A percentile compares a stretch with the other conserved stretches of the same genome.
phyloP scores from a whole-genome alignment of 2,113 vertebrate species.

The Chamaetylas fuelleborni region DNA sequence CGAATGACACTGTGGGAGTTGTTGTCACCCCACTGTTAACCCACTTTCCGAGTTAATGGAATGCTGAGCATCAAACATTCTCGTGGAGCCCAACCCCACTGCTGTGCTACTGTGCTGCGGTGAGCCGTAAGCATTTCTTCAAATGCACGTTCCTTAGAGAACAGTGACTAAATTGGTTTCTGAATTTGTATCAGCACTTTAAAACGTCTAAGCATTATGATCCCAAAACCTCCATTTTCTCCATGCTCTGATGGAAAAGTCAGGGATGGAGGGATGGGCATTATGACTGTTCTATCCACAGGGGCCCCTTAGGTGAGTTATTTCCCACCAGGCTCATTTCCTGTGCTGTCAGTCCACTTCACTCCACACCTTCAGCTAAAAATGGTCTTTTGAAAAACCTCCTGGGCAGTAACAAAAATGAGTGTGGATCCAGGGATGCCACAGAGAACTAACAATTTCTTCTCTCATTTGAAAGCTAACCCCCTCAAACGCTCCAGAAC shows the following conservation, averaged over 20 bases:
- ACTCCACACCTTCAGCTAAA: not conserved
- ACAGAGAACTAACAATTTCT: not conserved
- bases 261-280: not conserved
- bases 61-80: not conserved
- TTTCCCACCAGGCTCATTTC: not conserved
- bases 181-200: not conserved
- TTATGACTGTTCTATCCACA: not conserved
- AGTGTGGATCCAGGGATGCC: not conserved
- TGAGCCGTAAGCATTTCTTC: not conserved
- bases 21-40: not conserved
- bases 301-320: not conserved
- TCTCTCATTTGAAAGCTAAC: not conserved
- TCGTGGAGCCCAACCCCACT: not conserved
- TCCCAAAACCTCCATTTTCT: not conserved
- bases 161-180: not conserved
- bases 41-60: not conserved
- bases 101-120: rapidly evolving
- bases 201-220: not conserved
- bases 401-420: not conserved
- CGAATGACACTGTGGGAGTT: rapidly evolving
- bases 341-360: not conserved
- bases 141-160: not conserved
- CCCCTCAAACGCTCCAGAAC: not conserved
- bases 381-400: not conserved
- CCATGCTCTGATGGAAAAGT: not conserved